Evolutionary conservation across 2,888 invertebrate species (phyloP).

Genomic region (Tortricodes alternella): DNA sequence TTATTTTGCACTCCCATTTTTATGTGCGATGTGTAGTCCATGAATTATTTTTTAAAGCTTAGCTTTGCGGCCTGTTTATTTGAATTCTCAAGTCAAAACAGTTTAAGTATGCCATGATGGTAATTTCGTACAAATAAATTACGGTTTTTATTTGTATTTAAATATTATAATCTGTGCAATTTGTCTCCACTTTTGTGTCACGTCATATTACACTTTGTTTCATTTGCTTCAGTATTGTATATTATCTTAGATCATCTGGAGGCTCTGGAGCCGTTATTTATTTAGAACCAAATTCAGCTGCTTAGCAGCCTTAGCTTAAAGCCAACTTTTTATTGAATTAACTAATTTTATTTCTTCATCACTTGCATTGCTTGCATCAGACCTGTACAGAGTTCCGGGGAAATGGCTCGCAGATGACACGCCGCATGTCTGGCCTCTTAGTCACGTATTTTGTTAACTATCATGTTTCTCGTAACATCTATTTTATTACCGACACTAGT

Average conservation of each 20-base stretch:
- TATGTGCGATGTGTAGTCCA: conserved; percentile 10
- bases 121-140: neutral
- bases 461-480: conserved; percentile 9
- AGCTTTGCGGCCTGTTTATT: neutral
- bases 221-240: too few relatives aligned
- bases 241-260: too few relatives aligned
- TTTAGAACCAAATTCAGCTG: too few relatives aligned
- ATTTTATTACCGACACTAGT: neutral
- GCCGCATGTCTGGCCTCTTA: conserved; percentile 2
- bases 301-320: too few relatives aligned
- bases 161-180: too few relatives aligned
- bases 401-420: conserved; percentile 9
- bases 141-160: neutral
- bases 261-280: too few relatives aligned
- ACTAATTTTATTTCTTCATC: neutral
- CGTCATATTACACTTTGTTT: too few relatives aligned
- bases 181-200: too few relatives aligned
- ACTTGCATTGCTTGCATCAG: neutral
- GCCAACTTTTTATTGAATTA: neutral
- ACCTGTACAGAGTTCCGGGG: neutral
- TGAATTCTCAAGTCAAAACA: neutral
- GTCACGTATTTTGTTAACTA: conserved; percentile 20
- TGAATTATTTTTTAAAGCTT: neutral
- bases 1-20: conserved; percentile 44
- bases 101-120: neutral